Evolutionary conservation across 2,888 invertebrate genomes (phyloP), one percentile per base, ranked within the genome.

Genomic region (Rhagophthalmus giganteus): DNA sequence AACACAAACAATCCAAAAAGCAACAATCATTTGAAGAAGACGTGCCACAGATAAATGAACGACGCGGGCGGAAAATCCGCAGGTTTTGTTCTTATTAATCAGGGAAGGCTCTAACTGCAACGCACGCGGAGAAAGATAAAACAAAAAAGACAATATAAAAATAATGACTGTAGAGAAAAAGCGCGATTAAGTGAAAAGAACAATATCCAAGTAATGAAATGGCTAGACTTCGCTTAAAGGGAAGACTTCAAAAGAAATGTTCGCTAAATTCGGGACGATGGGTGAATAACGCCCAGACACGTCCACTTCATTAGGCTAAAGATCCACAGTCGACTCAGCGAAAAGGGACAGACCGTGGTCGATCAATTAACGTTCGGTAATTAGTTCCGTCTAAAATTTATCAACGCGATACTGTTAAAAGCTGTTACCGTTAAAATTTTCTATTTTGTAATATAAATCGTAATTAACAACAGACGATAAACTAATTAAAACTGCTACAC

Each of bases 81-180:
- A 28, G 50, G 54, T 54, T 54, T 56, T 54, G 50, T 58, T 47
- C 52, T 42, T 53, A 58, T 58, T 56, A 58, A 58, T 58, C 58
- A 58, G 54, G 49, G 38, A 48, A 40, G 35, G 37, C 30, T 12
- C 7, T 26, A n/a, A 35, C 6, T 14, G 7, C 26, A 41, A 41
- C 33, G 16, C 25, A 35, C 26, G 28, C n/a, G 13, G 15, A 24
- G 12, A 25, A 10, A 15, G 24, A 45, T 33, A 31, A 46, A 51
- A 45, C 39, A 51, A 31, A 39, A 35, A 45, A 45, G 24, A 34
- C 51, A 40, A 51, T 51, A 51, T 33, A 34, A 40, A 51, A 51
- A 40, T 51, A 51, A 51, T 35, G 51, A 32, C 30, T 13, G 40
- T 9, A 34, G 25, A 30, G 33, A 46, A 46, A 52, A 55, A 56